Evolutionary conservation across 2,797 vertebrate species (phyloP), one percentile per base, ranked within the genome.

Genomic region (Gastrophryne carolinensis): DNA sequence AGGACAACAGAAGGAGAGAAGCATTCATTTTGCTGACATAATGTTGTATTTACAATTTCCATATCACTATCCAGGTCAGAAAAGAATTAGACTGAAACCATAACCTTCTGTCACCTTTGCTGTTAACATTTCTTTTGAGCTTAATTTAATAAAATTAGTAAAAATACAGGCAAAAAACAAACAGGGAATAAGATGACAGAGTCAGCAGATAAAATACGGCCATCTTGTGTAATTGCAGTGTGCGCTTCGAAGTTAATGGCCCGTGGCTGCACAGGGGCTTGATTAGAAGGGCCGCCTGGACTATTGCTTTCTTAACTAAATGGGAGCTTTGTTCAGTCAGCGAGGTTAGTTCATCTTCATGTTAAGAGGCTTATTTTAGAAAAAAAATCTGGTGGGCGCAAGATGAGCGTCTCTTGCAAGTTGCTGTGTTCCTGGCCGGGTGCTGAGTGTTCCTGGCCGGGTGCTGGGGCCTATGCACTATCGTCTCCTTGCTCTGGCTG

Each of bases 1-100:
- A 61, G 29, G 30, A 35, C 29, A 24, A 26, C 37, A 44, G 68
- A 32, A 61, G 68, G 17, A 69, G 50, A 69, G 9, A 23, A n/a
- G 21, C 7, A 29, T 23, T 44, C n/a, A 44, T 17, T 12, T 29
- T 61, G 29, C 19, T 17, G 24, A 49, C 32, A 44, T 44, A 30
- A 26, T 21, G 11, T 15, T 23, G 27, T 21, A 24, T 32, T 29
- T 30, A 9, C 26, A 50, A 34, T 21, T 49, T 52, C 15, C n/a
- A 21, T 64, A 49, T 65, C 9, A 4, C 17, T 47, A 12, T 44
- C 39, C 15, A 17, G 1, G 3, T 1, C 15, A 15, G 15, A n/a
- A n/a, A n/a, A n/a, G n/a, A 44, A 44, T 44, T n/a, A 35, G 39
- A 15, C 39, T 44, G 39, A 13, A 44, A 44, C 17, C 17, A 44